These are phyloP conservation scores for Sicus ferrugineus DNA, from an alignment of 2,888 invertebrate genomes.

Conservation along the genomic window DNA sequence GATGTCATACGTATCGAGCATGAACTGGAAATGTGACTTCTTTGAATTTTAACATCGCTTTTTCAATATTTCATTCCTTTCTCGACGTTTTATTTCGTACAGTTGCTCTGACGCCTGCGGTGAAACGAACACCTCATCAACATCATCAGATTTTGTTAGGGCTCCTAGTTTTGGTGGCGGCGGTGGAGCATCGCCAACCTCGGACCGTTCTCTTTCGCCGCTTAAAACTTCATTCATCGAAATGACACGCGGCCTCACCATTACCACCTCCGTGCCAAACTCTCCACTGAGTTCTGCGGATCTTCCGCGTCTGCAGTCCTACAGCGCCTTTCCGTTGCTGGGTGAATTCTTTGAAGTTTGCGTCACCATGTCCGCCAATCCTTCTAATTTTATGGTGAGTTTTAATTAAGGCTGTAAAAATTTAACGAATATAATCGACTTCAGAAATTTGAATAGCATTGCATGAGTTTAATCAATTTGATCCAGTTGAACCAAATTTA, in stretches of 20 bases:
- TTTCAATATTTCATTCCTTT: background rate
- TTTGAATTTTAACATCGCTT: too few species aligned
- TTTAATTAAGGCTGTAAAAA: too few species aligned
- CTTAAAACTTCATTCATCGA: conserved; percentile 45
- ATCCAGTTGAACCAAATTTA: too few species aligned
- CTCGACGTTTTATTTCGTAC: background rate
- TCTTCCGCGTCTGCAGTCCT: conserved; percentile 47
- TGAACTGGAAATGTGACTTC: conserved; percentile 65
- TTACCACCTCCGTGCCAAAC: conserved; percentile 48
- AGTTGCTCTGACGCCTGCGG: conserved; percentile 38
- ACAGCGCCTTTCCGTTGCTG: conserved; percentile 61
- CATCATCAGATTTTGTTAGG: conserved; percentile 20
- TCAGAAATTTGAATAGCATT: too few species aligned
- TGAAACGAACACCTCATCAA: conserved; percentile 19
- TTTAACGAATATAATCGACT: too few species aligned
- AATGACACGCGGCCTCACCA: conserved; percentile 49
- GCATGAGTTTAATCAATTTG: too few species aligned
- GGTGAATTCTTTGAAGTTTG: conserved; percentile 74
- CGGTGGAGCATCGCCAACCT: conserved; percentile 39
- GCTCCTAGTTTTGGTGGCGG: conserved; percentile 33
- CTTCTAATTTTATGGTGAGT: conserved; percentile 64
- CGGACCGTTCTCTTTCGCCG: conserved; percentile 30
- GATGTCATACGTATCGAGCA: conserved; percentile 73
- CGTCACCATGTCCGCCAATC: conserved; percentile 79
- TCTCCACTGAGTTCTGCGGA: conserved; percentile 49